Base-by-base conservation (phyloP, 2,797 vertebrate species). In the Sebastes matsubarae region DNA sequence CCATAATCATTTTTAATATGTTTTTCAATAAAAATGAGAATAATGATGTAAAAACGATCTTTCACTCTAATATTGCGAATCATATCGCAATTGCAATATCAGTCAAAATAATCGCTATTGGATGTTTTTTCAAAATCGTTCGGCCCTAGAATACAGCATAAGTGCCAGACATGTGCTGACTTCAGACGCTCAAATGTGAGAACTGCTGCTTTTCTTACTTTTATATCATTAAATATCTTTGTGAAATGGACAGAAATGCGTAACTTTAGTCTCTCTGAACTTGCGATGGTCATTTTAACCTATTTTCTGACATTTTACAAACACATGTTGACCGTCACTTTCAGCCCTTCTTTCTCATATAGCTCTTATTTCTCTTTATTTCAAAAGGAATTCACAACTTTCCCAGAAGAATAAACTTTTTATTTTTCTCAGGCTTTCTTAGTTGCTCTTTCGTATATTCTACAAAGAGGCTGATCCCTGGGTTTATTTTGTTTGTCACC, bases 141-240 rank as follows among this genome's bases (percentile, higher is more conserved):
- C 42, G 1, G 1, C 0, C 14, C 14, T 46, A 46, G 0, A 46
- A 46, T 46, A 46, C 0, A 22, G 52, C n/a, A 55, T 22, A 22
- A 55, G 22, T 22, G 52, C 52, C 22, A 55, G 2, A 54, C 9
- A 54, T 54, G 5, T 54, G 20, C n/a, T 22, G 52, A 38, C 36
- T 38, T 38, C 36, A 55, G 20, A 29, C 22, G 8, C 12, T 68
- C 27, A 30, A 13, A 61, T 32, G 57, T 30, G 25, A 46, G 13
- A 11, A 0, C 14, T 46, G 42, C 42, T 46, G 64, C 11, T 54
- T 46, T 55, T 2, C 30, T 18, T 13, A 18, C 12, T 73, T 30
- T 24, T 24, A 55, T 34, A 32, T 68, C 12, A 14, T 38, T 38
- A 16, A 4, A 24, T 66, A 25, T 36, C 16, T 69, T 36, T 25